Evolutionary conservation across 2,797 vertebrate genomes (phyloP).

Genomic region (Pteronotus mesoamericanus): DNA sequence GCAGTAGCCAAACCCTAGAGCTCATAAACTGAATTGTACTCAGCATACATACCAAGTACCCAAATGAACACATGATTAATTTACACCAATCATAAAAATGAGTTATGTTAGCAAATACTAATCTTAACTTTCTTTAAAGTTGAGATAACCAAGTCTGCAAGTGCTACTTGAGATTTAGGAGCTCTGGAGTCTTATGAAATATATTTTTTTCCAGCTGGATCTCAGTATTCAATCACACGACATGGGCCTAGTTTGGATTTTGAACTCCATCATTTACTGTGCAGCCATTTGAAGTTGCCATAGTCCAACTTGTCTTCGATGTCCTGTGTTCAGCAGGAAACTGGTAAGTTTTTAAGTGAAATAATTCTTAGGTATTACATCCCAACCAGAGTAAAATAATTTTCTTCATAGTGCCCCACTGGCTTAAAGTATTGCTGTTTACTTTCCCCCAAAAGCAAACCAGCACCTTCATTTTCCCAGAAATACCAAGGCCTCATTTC

Average conservation of each 20-base stretch:
- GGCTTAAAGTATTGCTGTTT: background rate
- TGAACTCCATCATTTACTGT: background rate
- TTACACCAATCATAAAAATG: background rate
- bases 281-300: background rate
- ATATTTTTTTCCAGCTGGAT: background rate
- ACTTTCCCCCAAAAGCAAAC: background rate
- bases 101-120: background rate
- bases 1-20: background rate
- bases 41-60: background rate
- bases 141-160: background rate
- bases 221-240: background rate
- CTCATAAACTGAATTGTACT: background rate
- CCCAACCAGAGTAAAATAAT: background rate
- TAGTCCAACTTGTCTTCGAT: background rate
- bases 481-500: background rate
- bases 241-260: background rate
- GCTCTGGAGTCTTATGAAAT: background rate
- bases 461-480: background rate
- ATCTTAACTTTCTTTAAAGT: background rate
- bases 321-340: background rate
- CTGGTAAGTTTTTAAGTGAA: background rate
- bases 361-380: background rate
- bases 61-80: background rate
- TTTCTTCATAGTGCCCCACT: background rate
- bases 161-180: background rate